Base-by-base conservation (phyloP, 2,888 invertebrate species). In the Rhyacophila evoluta region DNA sequence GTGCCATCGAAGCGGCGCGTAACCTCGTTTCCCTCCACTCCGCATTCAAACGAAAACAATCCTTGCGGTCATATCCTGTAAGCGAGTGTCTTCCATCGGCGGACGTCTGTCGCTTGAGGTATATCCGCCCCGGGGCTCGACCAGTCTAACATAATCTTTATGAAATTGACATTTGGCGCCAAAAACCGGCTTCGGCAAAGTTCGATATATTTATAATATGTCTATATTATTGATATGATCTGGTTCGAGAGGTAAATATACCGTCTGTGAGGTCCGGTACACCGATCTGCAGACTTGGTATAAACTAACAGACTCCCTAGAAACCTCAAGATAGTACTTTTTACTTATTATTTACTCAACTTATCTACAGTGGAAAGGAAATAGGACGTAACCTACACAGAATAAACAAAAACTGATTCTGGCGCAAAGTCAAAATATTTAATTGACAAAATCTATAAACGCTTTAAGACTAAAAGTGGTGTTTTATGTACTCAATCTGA, bases 131-230 rank as follows among this genome's bases (percentile, higher is more conserved):
- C 55, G 25, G 8, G 55, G 55, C 55, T 55, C 19, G 25, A 11
- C 74, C 19, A 33, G 74, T 74, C 74, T 74, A 74, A 69, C 25
- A 69, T 78, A 73, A 78, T 78, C 74, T 78, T 78, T 69, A 69
- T 74, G 78, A 78, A 78, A 78, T 73, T 78, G 78, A 70, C 78
- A 78, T 74, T 78, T 78, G 78, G 78, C 74, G 78, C 78, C 78
- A 74, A 74, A 74, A 78, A 78, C 78, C 70, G 74, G 78, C 78
- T 78, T 15, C 10, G 55, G 37, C 68, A 68, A 68, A 74, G 74
- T 68, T 41, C 37, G 75, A 75, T 76, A 71, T 76, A 41, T 71
- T 75, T 38, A 29, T 27, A 29, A 36, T 70, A 75, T 28, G 70
- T 39, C 75, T 75, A 70, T 75, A 29, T 72, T 75, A 79, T 75